Conservation (phyloP, 2,113 vertebrate species). For the Oceanodroma tethys region DNA sequence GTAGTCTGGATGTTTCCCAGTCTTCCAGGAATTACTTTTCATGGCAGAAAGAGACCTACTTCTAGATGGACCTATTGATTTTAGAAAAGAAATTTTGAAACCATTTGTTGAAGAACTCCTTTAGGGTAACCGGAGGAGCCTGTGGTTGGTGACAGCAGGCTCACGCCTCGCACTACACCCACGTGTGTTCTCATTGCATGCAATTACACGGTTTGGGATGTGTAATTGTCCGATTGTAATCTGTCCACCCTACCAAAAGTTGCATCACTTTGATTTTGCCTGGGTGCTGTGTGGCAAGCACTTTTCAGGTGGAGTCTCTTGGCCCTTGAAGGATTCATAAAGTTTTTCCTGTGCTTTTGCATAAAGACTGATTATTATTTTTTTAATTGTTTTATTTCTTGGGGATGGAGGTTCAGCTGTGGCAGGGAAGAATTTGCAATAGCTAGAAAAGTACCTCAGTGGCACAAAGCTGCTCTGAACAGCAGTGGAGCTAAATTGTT, state of each 20-base stretch:
- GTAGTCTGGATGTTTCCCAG: not conserved
- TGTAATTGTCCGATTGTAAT: not conserved
- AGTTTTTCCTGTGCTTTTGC: not conserved
- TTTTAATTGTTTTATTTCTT: not conserved
- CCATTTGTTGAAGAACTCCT: not conserved
- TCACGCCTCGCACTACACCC: not conserved
- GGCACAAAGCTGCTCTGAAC: not conserved
- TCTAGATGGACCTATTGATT: not conserved
- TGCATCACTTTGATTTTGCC: constrained; percentile 13
- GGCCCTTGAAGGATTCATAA: not conserved
- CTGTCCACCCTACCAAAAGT: not conserved
- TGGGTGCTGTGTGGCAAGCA: not conserved
- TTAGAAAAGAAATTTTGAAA: not conserved
- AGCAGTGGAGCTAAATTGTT: not conserved
- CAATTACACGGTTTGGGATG: not conserved
- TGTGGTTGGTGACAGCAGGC: constrained; percentile 25
- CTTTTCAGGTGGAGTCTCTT: not conserved
- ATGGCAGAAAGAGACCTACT: not conserved
- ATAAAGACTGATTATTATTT: not conserved
- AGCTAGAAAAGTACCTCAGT: not conserved
- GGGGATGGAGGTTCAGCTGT: not conserved
- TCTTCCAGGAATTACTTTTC: not conserved
- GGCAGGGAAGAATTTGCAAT: not conserved
- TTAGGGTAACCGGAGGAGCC: not conserved
- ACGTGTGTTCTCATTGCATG: not conserved